Conservation (phyloP, 2,797 vertebrate species). For the Sylvilagus floridanus region DNA sequence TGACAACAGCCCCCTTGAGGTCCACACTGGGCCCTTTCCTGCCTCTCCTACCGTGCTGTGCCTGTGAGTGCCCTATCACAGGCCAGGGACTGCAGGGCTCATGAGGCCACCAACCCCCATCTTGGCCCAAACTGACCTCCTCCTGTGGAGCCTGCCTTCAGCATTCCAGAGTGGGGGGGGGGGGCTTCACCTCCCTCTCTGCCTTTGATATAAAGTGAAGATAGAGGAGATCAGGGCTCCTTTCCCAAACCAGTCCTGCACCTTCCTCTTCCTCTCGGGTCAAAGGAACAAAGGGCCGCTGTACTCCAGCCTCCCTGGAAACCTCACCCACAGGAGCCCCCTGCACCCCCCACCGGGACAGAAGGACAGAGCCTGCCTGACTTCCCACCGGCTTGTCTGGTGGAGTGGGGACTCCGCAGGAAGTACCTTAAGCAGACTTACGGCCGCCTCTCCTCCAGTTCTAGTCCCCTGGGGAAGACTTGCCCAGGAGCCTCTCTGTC, state of each 20-base stretch:
- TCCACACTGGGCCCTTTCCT: not conserved
- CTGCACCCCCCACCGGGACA: no score
- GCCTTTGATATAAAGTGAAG: conserved; percentile 45
- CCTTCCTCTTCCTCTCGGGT: not conserved
- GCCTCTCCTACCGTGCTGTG: not conserved
- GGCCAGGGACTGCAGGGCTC: not conserved
- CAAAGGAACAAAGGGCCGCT: conserved; percentile 54
- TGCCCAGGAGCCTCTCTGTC: no score
- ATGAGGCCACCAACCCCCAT: not conserved
- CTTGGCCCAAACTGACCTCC: not conserved
- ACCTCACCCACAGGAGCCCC: not conserved
- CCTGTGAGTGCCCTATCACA: not conserved
- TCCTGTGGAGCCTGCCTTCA: not conserved
- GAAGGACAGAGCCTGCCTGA: no score
- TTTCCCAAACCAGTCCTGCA: not conserved
- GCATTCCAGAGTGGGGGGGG: not conserved
- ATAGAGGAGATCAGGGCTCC: not conserved
- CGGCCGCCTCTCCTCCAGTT: no score
- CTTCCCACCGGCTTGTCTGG: no score
- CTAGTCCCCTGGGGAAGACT: no score
- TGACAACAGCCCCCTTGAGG: not conserved
- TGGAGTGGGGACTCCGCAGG: no score
- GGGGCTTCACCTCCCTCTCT: not conserved
- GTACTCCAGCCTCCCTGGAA: not conserved
- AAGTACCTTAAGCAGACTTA: no score